Conservation (phyloP, 2,888 invertebrate genomes). For the Heliconius ismenius region DNA sequence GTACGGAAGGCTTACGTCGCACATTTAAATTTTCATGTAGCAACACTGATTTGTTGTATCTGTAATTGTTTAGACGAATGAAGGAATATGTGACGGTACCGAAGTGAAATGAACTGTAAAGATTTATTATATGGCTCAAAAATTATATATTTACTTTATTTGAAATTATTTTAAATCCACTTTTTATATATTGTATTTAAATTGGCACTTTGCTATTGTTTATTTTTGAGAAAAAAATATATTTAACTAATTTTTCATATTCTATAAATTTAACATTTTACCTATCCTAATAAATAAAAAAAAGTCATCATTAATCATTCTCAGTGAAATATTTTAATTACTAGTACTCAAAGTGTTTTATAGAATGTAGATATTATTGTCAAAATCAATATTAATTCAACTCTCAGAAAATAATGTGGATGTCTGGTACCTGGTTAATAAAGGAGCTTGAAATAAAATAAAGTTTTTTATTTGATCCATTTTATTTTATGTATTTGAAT, state of each 20-base stretch:
- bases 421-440: conserved; percentile 67
- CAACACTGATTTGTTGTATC: conserved; percentile 57
- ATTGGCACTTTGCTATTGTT: conserved; percentile 1
- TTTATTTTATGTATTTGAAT: background rate
- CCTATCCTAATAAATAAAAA: conserved; percentile 8
- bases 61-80: conserved; percentile 43
- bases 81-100: conserved; percentile 26
- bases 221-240: background rate
- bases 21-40: conserved; percentile 63
- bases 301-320: background rate
- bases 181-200: background rate
- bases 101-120: conserved; percentile 21
- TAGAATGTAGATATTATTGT: conserved; percentile 18
- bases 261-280: background rate
- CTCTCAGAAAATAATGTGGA: conserved; percentile 36
- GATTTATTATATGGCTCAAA: conserved; percentile 12
- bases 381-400: conserved; percentile 18
- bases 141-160: conserved; percentile 1
- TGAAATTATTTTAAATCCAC: background rate
- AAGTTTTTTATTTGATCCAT: conserved; percentile 36
- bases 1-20: conserved; percentile 66
- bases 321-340: conserved; percentile 28
- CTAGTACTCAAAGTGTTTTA: conserved; percentile 27
- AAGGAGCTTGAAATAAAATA: conserved; percentile 75
- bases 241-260: background rate